Conservation (phyloP, 2,797 vertebrate genomes). For the Gallinago solitaria region DNA sequence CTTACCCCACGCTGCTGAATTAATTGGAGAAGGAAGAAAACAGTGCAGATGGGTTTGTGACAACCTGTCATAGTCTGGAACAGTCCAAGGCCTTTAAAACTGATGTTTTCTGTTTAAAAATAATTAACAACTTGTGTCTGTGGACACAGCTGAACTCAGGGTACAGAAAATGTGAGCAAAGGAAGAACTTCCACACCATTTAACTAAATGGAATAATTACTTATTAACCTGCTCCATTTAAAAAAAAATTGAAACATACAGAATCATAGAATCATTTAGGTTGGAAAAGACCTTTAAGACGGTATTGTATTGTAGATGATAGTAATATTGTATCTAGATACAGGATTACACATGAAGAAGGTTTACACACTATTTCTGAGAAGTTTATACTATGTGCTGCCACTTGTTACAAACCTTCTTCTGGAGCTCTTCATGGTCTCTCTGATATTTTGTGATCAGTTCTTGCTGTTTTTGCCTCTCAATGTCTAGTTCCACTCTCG, state of each 20-base stretch:
- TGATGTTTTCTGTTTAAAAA: background rate
- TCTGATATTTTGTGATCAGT: constrained; percentile 76
- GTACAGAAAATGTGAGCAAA: background rate
- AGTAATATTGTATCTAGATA: background rate
- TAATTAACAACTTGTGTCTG: background rate
- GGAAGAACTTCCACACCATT: background rate
- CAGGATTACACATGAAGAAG: background rate
- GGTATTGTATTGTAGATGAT: background rate
- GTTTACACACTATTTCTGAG: background rate
- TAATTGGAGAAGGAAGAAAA: background rate
- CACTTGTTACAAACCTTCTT: constrained; percentile 75
- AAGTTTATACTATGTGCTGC: background rate
- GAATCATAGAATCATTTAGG: background rate
- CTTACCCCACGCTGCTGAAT: too few species aligned
- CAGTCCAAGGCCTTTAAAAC: background rate
- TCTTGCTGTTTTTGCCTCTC: constrained; percentile 82
- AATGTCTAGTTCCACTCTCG: constrained; percentile 74
- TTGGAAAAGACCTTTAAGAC: background rate
- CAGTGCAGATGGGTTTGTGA: background rate
- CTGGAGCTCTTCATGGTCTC: constrained; percentile 76
- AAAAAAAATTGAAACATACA: background rate
- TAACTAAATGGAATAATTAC: background rate
- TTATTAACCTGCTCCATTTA: background rate
- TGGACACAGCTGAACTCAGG: background rate
- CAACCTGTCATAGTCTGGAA: background rate